These are phyloP conservation scores for Hedychridium roseum DNA, from an alignment of 2,888 invertebrate genomes.

Conservation along the genomic window DNA sequence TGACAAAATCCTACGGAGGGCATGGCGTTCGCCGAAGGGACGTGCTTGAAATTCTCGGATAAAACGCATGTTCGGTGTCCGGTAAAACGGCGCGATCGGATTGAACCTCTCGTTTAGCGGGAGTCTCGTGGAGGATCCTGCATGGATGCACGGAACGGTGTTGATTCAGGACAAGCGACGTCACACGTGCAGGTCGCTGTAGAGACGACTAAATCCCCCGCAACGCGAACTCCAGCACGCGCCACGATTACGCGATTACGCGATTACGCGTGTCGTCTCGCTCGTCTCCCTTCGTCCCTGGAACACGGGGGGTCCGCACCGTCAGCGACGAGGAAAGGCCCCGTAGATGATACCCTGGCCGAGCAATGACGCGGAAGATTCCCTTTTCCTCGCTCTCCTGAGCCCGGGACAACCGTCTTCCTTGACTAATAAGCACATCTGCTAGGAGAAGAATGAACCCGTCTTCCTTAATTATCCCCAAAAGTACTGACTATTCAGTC, in stretches of 20 bases:
- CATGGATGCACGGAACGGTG: conserved; percentile 36
- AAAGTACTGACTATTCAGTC: no score
- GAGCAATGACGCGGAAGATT: conserved; percentile 44
- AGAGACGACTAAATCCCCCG: conserved; percentile 53
- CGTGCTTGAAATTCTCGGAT: no score
- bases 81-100: no score
- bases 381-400: no score
- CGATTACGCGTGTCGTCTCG: conserved; percentile 62
- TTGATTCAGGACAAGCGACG: conserved; percentile 55
- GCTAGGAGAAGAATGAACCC: conserved; percentile 3
- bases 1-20: no score
- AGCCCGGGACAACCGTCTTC: not conserved
- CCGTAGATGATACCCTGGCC: conserved; percentile 16
- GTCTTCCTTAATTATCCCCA: conserved; percentile 10
- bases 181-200: conserved; percentile 45
- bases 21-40: no score
- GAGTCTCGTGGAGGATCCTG: no score
- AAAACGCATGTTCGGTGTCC: no score
- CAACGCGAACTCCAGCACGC: conserved; percentile 61
- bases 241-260: conserved; percentile 61
- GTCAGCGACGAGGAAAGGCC: conserved; percentile 19
- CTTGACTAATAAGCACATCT: conserved; percentile 14
- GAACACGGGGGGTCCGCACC: conserved; percentile 15
- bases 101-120: no score
- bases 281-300: conserved; percentile 48